These are phyloP conservation scores for Achlya flavicornis DNA, from an alignment of 2,888 invertebrate genomes.

Conservation along the genomic window DNA sequence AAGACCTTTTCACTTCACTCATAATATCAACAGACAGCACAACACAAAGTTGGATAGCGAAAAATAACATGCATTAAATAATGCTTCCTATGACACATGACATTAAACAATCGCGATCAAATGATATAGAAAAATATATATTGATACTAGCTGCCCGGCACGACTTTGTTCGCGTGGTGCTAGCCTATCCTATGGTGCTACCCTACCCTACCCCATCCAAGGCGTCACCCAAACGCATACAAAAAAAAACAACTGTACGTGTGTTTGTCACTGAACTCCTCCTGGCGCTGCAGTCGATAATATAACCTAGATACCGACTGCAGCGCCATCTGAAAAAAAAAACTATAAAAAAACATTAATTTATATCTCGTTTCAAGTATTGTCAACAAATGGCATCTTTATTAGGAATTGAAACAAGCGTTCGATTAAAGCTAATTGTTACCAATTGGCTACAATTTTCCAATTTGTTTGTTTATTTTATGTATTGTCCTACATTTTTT, in stretches of 20 bases:
- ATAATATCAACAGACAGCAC: background rate
- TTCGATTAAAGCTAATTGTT: slow-evolving; percentile 48
- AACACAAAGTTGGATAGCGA: background rate
- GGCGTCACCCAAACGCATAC: too few relatives aligned
- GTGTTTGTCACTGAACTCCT: too few relatives aligned
- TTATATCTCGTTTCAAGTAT: background rate
- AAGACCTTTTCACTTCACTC: background rate
- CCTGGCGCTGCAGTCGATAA: too few relatives aligned
- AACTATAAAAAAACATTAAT: background rate
- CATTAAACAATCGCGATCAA: background rate
- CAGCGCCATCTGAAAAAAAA: too few relatives aligned
- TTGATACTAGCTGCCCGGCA: too few relatives aligned
- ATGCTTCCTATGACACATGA: background rate
- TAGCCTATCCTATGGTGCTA: too few relatives aligned
- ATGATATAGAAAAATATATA: background rate
- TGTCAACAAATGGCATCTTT: slow-evolving; percentile 8
- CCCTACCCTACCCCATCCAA: too few relatives aligned
- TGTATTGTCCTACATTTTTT: slow-evolving; percentile 1
- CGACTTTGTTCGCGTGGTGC: too few relatives aligned
- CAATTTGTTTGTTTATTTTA: slow-evolving; percentile 37
- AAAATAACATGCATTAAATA: background rate
- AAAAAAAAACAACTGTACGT: too few relatives aligned
- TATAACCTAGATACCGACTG: too few relatives aligned
- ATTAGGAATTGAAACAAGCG: slow-evolving; percentile 40
- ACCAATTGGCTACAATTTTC: slow-evolving; percentile 52